Evolutionary conservation across 2,113 vertebrate species (phyloP).

Genomic region (Mus pahari): DNA sequence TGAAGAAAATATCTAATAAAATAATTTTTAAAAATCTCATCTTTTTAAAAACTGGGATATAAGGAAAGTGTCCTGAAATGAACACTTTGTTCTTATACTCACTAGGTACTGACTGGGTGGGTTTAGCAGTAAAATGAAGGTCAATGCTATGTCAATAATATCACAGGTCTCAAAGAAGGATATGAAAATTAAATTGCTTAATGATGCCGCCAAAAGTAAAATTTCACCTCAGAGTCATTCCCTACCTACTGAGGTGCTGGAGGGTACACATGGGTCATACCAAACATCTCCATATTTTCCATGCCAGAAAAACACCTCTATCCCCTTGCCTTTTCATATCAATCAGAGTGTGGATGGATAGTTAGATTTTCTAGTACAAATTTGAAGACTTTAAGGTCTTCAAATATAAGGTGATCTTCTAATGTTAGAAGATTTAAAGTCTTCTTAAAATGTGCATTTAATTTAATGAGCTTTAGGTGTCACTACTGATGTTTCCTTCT

Average conservation of each 20-base stretch:
- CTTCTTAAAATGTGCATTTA: background rate
- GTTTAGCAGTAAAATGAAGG: background rate
- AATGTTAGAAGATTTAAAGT: background rate
- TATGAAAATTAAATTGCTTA: background rate
- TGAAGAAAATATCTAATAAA: too few species aligned
- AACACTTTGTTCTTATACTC: background rate
- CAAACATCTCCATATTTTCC: slow-evolving; percentile 2
- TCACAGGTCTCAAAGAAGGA: background rate
- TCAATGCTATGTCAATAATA: background rate
- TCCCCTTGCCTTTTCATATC: background rate
- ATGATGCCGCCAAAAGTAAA: background rate
- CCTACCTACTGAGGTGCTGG: background rate
- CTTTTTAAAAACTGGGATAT: slow-evolving; percentile 8
- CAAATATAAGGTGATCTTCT: background rate
- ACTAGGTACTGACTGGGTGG: background rate
- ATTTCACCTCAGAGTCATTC: background rate
- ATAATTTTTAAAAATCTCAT: too few species aligned
- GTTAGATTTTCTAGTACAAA: background rate
- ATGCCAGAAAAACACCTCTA: background rate
- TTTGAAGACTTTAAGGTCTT: background rate
- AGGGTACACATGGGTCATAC: background rate
- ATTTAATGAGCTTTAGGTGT: slow-evolving; percentile 6
- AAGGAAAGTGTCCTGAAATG: background rate
- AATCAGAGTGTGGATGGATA: background rate
- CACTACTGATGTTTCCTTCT: slow-evolving; percentile 30